A percentile compares a stretch with the other conserved stretches of the same genome.
phyloP scores from a whole-genome alignment of 1,140 invertebrate species.

The Aphelinus atriplicis region DNA sequence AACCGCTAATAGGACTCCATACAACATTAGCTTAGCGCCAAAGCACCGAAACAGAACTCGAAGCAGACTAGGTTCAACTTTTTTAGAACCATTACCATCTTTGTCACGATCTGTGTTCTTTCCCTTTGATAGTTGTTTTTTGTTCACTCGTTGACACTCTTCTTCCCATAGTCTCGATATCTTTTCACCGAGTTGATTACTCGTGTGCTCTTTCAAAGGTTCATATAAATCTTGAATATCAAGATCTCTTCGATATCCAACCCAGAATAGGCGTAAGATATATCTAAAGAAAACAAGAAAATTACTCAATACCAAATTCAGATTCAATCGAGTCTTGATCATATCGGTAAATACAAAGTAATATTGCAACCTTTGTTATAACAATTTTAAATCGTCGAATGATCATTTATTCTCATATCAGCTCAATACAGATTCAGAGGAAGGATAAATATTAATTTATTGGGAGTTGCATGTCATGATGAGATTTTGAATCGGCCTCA shows the following conservation, averaged over 20 bases:
- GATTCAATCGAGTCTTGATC: too few species aligned
- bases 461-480: too few species aligned
- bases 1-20: slow-evolving; percentile 65
- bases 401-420: too few species aligned
- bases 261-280: slow-evolving; percentile 74
- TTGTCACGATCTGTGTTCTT: slow-evolving; percentile 41
- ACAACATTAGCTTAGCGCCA: slow-evolving; percentile 63
- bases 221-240: slow-evolving; percentile 75
- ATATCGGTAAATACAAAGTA: too few species aligned
- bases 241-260: slow-evolving; percentile 75
- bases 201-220: slow-evolving; percentile 71
- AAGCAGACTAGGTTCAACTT: slow-evolving; percentile 66
- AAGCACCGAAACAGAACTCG: slow-evolving; percentile 68
- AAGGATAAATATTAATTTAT: too few species aligned
- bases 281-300: slow-evolving; percentile 64
- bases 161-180: slow-evolving; percentile 58
- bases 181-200: slow-evolving; percentile 63
- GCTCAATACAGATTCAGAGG: too few species aligned
- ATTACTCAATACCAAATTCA: too few species aligned
- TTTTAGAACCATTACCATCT: slow-evolving; percentile 45
- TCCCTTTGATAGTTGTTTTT: slow-evolving; percentile 37
- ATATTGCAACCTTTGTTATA: too few species aligned
- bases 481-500: too few species aligned
- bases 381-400: too few species aligned
- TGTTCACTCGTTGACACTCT: slow-evolving; percentile 49